Evolutionary conservation across 37 sponge, comb jelly and placozoan species (phyloP).

Genomic region (Tethya wilhelma): DNA sequence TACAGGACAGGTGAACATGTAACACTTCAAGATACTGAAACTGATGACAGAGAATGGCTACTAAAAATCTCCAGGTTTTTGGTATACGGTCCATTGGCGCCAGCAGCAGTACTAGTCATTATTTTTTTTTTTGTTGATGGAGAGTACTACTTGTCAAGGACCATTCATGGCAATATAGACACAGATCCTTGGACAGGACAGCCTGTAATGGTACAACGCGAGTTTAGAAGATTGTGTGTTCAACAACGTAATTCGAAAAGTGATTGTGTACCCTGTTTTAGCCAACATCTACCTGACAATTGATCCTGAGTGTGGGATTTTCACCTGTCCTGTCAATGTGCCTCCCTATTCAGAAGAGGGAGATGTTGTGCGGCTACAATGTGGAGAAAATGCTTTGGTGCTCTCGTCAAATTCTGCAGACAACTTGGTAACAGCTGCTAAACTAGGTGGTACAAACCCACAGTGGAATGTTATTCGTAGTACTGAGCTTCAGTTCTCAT

Average conservation of each 20-base stretch:
- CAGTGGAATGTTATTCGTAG: too few species aligned
- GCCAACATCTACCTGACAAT: too few species aligned
- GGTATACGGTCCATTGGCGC: conserved; percentile 36
- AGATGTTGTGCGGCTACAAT: too few species aligned
- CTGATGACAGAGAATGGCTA: conserved; percentile 12
- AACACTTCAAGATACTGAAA: neutral
- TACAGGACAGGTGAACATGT: neutral
- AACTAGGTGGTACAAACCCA: too few species aligned
- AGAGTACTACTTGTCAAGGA: conserved; percentile 14
- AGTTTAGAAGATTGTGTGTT: neutral
- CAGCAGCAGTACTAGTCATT: neutral
- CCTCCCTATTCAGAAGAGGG: too few species aligned
- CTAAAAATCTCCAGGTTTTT: conserved; percentile 9
- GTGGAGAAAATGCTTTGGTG: too few species aligned
- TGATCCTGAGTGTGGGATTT: too few species aligned
- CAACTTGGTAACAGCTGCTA: too few species aligned
- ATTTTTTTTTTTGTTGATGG: conserved; percentile 21
- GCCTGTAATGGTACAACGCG: neutral
- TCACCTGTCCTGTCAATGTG: too few species aligned
- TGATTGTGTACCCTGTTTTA: neutral
- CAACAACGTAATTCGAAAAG: neutral
- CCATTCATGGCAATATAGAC: neutral
- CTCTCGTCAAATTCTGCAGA: too few species aligned
- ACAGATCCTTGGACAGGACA: conserved; percentile 10
- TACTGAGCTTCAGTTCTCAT: too few species aligned